phyloP scores from a whole-genome alignment of 1,140 invertebrate species.

The Lepidotrigona ventralis region DNA sequence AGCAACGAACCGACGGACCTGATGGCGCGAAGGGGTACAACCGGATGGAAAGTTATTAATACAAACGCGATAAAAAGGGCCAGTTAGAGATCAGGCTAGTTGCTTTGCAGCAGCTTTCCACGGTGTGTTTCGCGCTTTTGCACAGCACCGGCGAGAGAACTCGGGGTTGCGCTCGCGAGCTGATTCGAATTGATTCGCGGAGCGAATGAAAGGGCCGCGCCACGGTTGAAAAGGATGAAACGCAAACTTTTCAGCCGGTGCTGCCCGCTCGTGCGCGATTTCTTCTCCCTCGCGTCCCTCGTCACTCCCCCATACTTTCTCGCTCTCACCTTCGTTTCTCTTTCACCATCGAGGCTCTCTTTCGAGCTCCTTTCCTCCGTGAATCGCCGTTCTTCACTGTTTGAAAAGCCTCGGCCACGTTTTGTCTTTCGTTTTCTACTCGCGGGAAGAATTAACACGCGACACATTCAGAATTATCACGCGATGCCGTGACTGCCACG shows the following conservation, averaged over 20 bases:
- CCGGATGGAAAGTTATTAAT: slow-evolving; percentile 45
- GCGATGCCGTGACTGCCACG: not conserved
- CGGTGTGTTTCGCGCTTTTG: slow-evolving; percentile 25
- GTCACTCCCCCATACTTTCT: slow-evolving; percentile 6
- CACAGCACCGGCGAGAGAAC: not conserved
- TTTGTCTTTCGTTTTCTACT: not conserved
- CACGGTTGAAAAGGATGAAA: slow-evolving; percentile 55
- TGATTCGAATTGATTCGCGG: slow-evolving; percentile 60
- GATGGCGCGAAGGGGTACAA: not conserved
- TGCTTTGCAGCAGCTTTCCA: slow-evolving; percentile 25
- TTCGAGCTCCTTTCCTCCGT: not conserved
- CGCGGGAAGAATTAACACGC: slow-evolving; percentile 10
- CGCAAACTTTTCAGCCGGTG: slow-evolving; percentile 57
- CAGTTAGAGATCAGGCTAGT: slow-evolving; percentile 8
- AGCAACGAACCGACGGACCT: not conserved
- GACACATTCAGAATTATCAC: not conserved
- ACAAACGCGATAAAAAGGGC: slow-evolving; percentile 13
- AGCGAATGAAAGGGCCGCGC: slow-evolving; percentile 52
- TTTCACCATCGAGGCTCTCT: slow-evolving; percentile 20
- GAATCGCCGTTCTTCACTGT: slow-evolving; percentile 25
- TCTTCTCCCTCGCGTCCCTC: slow-evolving; percentile 19
- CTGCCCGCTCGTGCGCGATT: slow-evolving; percentile 35
- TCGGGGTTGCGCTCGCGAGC: slow-evolving; percentile 13
- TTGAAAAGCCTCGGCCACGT: slow-evolving; percentile 17
- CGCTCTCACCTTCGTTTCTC: not conserved